Percentiles rank a stretch among this genome's conserved stretches.
Evolutionary conservation across 2,113 vertebrate genomes (phyloP).

Genomic region (Corydoras sp.): DNA sequence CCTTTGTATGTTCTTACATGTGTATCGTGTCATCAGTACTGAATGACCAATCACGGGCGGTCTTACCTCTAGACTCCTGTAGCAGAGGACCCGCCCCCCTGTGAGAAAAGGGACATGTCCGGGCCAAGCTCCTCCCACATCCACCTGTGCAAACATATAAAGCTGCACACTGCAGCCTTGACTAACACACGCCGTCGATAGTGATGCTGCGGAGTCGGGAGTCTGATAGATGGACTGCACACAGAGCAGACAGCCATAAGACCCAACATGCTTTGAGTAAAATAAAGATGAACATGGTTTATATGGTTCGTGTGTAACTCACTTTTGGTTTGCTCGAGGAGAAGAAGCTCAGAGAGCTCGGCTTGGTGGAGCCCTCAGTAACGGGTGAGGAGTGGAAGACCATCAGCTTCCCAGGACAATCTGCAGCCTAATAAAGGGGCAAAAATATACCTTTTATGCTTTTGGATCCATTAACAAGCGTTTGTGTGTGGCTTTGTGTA

Average conservation of each 20-base stretch:
- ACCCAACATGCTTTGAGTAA: neutral
- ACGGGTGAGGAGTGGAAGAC: slow-evolving; percentile 65
- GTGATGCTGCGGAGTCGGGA: slow-evolving; percentile 51
- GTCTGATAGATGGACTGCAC: slow-evolving; percentile 68
- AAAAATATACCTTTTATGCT: neutral
- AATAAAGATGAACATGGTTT: neutral
- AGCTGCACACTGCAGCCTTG: slow-evolving; percentile 69
- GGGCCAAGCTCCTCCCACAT: slow-evolving; percentile 67
- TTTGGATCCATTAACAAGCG: no score
- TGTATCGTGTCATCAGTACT: no score
- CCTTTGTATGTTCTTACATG: no score
- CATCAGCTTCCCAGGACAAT: slow-evolving; percentile 66
- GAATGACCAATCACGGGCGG: neutral
- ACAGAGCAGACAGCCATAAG: neutral
- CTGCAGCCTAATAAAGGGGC: slow-evolving; percentile 49
- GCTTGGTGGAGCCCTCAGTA: slow-evolving; percentile 45
- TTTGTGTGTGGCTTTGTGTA: no score
- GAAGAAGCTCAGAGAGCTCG: slow-evolving; percentile 60
- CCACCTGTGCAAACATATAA: slow-evolving; percentile 64
- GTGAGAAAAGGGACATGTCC: slow-evolving; percentile 64
- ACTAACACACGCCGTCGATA: slow-evolving; percentile 62
- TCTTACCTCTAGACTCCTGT: slow-evolving; percentile 65
- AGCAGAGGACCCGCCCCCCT: slow-evolving; percentile 62
- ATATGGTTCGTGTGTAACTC: neutral
- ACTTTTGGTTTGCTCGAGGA: slow-evolving; percentile 66